Evolutionary conservation across 2,113 vertebrate species (phyloP).

Genomic region (Cavia aperea): DNA sequence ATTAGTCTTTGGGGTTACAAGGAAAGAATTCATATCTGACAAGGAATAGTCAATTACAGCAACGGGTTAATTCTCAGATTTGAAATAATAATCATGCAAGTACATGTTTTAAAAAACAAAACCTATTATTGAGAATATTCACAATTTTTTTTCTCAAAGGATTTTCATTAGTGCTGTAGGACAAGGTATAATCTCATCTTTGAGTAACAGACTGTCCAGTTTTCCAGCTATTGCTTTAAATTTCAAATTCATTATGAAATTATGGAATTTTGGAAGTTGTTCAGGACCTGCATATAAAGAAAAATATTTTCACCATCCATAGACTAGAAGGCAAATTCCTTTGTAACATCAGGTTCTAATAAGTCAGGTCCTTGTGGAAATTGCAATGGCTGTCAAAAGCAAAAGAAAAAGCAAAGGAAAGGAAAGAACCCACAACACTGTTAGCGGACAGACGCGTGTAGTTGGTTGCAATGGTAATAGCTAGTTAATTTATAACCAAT

Average conservation of each 20-base stretch:
- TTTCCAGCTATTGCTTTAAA: slow-evolving; percentile 1
- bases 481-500: slow-evolving; percentile 75
- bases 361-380: slow-evolving; percentile 65
- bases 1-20: slow-evolving; percentile 71
- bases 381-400: slow-evolving; percentile 54
- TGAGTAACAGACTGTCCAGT: not conserved
- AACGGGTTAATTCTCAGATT: slow-evolving; percentile 69
- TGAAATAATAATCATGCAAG: slow-evolving; percentile 59
- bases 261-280: slow-evolving; percentile 24
- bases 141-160: not conserved
- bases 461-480: slow-evolving; percentile 67
- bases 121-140: slow-evolving; percentile 36
- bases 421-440: not conserved
- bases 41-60: slow-evolving; percentile 64
- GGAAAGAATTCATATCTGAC: slow-evolving; percentile 43
- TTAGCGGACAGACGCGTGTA: slow-evolving; percentile 61
- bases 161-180: not conserved
- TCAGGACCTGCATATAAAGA: slow-evolving; percentile 46
- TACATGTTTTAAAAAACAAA: not conserved
- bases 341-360: slow-evolving; percentile 48
- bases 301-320: slow-evolving; percentile 54
- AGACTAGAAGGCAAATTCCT: slow-evolving; percentile 62
- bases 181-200: not conserved
- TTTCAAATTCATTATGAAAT: slow-evolving; percentile 44
- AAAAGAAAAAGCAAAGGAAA: not conserved